Evolutionary conservation across 2,797 vertebrate genomes (phyloP), one percentile per base, ranked within the genome.

Genomic region (Halcyon chelicuti): DNA sequence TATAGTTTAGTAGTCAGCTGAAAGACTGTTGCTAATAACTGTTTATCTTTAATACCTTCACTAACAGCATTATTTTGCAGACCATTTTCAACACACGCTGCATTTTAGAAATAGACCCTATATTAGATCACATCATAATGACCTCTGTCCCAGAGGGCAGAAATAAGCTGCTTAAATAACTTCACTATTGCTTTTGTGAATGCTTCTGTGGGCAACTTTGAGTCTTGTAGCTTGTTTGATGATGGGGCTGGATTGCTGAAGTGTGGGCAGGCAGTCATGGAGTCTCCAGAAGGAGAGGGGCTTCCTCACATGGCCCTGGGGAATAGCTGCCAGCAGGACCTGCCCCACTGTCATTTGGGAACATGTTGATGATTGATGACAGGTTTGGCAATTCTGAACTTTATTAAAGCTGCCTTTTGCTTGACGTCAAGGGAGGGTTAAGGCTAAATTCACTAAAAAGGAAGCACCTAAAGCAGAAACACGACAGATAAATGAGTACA

Each of bases 271-370:
- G 49, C 26, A 12, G 8, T 0, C 1, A 1, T 1, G 5, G 23
- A 49, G n/a, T 12, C 16, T 15, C 44, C 0, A 1, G 5, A 2
- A 10, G 14, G 10, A 28, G 29, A 17, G 39, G 18, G 13, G 2
- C 9, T 42, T 73, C 54, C 37, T 77, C 28, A 16, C 0, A 0
- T 40, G 21, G 2, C 5, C 10, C 1, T 4, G 0, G 26, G 31
- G 44, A 79, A 7, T 15, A 49, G 57, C 46, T 5, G 1, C 47
- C n/a, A 39, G 31, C 46, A 40, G 5, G 40, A 47, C 23, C 49
- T 58, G 21, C 16, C 42, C 29, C 0, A 0, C 63, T 66, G 60
- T 17, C 62, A 1, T 39, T 33, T n/a, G 49, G 47, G 44, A 66
- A 16, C 0, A 1, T 0, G 0, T 0, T 40, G 37, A 6, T 44